phyloP scores from a whole-genome alignment of 2,888 invertebrate species.

The Mermis nigrescens region DNA sequence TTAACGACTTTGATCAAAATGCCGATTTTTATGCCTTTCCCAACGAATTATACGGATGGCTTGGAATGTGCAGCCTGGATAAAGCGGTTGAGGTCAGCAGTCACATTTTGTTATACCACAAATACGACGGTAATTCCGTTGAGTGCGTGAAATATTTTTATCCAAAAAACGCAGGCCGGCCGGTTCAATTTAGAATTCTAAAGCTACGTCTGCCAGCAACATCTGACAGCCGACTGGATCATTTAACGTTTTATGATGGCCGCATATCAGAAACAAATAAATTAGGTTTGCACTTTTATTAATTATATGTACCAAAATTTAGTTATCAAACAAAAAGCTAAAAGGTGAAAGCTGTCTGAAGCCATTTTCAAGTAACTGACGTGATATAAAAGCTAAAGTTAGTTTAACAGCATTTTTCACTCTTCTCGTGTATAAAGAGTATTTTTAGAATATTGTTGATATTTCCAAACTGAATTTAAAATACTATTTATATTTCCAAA shows the following conservation, averaged over 20 bases:
- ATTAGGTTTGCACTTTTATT: too few species aligned
- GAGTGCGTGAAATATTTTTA: slow-evolving; percentile 93
- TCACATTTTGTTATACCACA: slow-evolving; percentile 73
- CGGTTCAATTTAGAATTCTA: slow-evolving; percentile 44
- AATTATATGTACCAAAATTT: too few species aligned
- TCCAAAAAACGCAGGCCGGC: slow-evolving; percentile 50
- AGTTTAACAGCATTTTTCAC: too few species aligned
- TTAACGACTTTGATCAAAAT: neutral
- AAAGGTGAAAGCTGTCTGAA: too few species aligned
- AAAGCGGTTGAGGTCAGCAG: slow-evolving; percentile 77
- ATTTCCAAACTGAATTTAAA: too few species aligned
- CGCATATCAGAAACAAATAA: too few species aligned
- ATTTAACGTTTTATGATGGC: slow-evolving; percentile 8
- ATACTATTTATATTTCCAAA: too few species aligned
- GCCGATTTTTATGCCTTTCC: slow-evolving; percentile 18
- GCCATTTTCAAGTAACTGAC: too few species aligned
- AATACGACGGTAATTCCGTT: slow-evolving; percentile 82
- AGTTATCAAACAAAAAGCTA: too few species aligned
- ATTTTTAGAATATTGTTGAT: too few species aligned
- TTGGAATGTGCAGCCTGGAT: slow-evolving; percentile 85
- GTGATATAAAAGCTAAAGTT: too few species aligned
- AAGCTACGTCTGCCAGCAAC: slow-evolving; percentile 44
- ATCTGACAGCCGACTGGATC: slow-evolving; percentile 9
- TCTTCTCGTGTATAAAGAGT: too few species aligned
- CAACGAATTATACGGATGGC: slow-evolving; percentile 62